A percentile compares a stretch with the other conserved stretches of the same genome.
Conservation (phyloP, 2,888 invertebrate species). For the Lacanobia oleracea region DNA sequence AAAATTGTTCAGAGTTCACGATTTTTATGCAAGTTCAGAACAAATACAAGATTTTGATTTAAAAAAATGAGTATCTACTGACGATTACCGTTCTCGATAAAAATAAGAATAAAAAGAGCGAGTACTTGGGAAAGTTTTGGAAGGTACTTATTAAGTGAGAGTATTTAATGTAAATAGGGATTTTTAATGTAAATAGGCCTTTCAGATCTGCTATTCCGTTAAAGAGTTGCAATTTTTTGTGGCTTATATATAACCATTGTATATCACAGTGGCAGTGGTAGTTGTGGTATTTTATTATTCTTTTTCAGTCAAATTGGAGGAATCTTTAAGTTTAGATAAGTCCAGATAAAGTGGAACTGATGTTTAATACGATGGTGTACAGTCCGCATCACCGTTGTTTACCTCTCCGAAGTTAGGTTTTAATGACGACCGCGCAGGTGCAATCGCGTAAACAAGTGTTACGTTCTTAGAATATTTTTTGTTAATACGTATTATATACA, state of each 20-base stretch:
- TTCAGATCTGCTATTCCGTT: constrained; percentile 44
- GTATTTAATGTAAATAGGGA: constrained; percentile 3
- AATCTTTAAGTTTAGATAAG: constrained; percentile 4
- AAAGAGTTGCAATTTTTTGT: neutral
- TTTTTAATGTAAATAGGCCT: constrained; percentile 24
- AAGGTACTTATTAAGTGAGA: constrained; percentile 38
- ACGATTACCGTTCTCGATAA: constrained; percentile 39
- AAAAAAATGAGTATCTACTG: constrained; percentile 29
- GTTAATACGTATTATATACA: too few relatives aligned
- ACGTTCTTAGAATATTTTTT: too few relatives aligned
- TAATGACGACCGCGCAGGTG: too few relatives aligned
- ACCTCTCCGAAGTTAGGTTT: too few relatives aligned
- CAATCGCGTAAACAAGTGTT: too few relatives aligned
- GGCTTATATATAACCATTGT: constrained; percentile 1
- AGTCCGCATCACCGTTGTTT: too few relatives aligned
- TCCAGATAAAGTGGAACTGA: neutral
- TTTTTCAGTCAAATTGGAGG: constrained; percentile 6
- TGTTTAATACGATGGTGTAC: neutral
- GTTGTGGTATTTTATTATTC: neutral
- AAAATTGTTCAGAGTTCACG: neutral
- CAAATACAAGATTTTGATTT: neutral
- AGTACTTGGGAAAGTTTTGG: constrained; percentile 52
- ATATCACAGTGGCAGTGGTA: constrained; percentile 17
- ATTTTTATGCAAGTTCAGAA: neutral
- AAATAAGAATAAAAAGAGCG: neutral